phyloP scores from a whole-genome alignment of 2,113 vertebrate species.

The Callaeas wilsoni region DNA sequence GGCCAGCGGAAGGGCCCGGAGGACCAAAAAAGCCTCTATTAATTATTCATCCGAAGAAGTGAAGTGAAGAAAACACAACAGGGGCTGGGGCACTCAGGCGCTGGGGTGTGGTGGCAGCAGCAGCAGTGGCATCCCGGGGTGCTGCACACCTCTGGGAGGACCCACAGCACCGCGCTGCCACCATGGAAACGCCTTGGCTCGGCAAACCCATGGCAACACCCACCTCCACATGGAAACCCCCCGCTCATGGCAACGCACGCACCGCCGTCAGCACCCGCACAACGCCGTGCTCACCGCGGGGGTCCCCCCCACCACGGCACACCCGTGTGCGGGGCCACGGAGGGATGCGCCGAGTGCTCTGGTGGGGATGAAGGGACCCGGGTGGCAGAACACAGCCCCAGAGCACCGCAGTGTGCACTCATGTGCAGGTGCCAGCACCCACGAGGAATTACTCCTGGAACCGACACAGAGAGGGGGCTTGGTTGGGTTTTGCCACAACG shows the following conservation, averaged over 20 bases:
- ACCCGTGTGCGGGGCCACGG: rapidly evolving
- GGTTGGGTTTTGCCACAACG: not conserved
- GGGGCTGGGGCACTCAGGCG: not conserved
- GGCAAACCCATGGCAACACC: constrained; percentile 48
- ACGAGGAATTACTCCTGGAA: not conserved
- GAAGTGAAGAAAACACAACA: constrained; percentile 54
- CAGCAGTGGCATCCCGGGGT: not conserved
- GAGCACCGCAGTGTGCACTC: rapidly evolving
- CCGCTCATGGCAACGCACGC: not conserved
- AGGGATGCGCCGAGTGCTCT: rapidly evolving
- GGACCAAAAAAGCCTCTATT: constrained; percentile 59
- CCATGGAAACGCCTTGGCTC: constrained; percentile 39
- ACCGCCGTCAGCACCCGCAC: not conserved
- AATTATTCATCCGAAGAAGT: constrained; percentile 61
- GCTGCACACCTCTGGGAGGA: constrained; percentile 11
- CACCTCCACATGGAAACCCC: constrained; percentile 48
- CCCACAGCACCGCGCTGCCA: not conserved
- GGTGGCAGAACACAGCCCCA: rapidly evolving
- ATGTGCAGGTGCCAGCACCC: rapidly evolving
- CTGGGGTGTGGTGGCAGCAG: not conserved
- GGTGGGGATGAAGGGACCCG: rapidly evolving
- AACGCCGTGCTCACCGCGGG: not conserved
- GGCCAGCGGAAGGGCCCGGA: not conserved
- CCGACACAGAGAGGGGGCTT: rapidly evolving
- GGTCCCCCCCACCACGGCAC: not conserved